Conservation (phyloP, 2,797 vertebrate species). For the Cynodonichthys magdalenae region DNA sequence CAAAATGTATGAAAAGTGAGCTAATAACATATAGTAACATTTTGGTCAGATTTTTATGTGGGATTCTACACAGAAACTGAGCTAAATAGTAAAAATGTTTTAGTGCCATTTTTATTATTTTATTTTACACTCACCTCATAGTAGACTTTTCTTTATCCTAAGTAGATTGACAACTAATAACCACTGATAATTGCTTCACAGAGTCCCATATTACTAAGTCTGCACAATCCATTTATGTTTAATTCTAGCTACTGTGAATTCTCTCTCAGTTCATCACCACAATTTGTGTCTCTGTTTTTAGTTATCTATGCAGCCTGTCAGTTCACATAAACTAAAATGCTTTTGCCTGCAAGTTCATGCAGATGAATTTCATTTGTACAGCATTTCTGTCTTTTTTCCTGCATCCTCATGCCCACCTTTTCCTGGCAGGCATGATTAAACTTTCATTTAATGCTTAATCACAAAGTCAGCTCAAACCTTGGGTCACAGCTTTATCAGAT, state of each 20-base stretch:
- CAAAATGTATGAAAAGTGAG: too few relatives aligned
- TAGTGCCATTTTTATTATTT: too few relatives aligned
- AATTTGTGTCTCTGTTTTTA: constrained; percentile 11
- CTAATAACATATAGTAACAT: too few relatives aligned
- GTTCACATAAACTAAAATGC: constrained; percentile 29
- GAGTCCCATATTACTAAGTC: not conserved
- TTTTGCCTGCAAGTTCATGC: constrained; percentile 44
- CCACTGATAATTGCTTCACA: not conserved
- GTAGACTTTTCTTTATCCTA: too few relatives aligned
- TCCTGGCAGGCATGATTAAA: constrained; percentile 50
- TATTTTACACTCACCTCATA: too few relatives aligned
- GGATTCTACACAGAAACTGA: too few relatives aligned
- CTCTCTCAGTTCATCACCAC: not conserved
- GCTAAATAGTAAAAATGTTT: too few relatives aligned
- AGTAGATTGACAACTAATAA: too few relatives aligned
- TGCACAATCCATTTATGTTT: not conserved
- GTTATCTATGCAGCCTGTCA: constrained; percentile 22
- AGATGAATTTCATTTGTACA: constrained; percentile 27
- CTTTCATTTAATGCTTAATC: constrained; percentile 55
- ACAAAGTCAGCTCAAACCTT: constrained; percentile 35
- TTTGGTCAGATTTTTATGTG: too few relatives aligned
- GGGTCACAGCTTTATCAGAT: constrained; percentile 64
- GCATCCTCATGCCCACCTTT: constrained; percentile 32
- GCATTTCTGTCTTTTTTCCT: constrained; percentile 18
- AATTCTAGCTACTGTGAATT: not conserved